Conservation (phyloP, 2,113 vertebrate genomes). For the Petromus typicus region DNA sequence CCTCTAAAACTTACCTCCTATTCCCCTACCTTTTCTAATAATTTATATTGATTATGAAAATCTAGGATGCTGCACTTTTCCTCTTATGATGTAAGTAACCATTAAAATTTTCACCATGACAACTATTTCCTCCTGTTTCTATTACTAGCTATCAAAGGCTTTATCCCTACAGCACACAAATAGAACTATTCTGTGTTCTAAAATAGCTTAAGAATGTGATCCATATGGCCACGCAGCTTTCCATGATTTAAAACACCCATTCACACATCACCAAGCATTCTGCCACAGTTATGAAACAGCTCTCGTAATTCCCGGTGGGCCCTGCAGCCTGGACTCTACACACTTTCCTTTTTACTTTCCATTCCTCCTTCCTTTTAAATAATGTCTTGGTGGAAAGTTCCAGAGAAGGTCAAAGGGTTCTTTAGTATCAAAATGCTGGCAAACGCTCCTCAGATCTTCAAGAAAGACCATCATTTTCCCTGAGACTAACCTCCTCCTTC, state of each 20-base stretch:
- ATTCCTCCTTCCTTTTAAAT: background rate
- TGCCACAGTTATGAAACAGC: background rate
- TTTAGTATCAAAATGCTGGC: background rate
- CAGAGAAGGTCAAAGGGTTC: background rate
- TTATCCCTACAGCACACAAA: background rate
- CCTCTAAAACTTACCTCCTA: background rate
- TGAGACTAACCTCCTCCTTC: background rate
- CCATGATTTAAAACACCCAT: background rate
- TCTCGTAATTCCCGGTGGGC: background rate
- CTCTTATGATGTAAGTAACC: background rate
- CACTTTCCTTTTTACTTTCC: background rate
- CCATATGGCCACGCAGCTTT: background rate
- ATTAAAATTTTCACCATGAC: background rate
- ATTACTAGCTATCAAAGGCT: background rate
- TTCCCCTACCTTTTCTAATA: background rate
- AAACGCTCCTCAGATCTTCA: background rate
- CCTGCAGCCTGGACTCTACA: background rate
- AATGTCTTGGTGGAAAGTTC: background rate
- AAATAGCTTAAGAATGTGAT: background rate
- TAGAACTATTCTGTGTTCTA: background rate
- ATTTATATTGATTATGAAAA: background rate
- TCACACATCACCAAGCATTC: background rate
- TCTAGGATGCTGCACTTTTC: background rate
- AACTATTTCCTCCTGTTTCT: background rate
- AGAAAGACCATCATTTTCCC: background rate